A percentile compares a stretch with the other conserved stretches of the same genome.
phyloP scores from a whole-genome alignment of 2,797 vertebrate genomes.

The Huso huso region DNA sequence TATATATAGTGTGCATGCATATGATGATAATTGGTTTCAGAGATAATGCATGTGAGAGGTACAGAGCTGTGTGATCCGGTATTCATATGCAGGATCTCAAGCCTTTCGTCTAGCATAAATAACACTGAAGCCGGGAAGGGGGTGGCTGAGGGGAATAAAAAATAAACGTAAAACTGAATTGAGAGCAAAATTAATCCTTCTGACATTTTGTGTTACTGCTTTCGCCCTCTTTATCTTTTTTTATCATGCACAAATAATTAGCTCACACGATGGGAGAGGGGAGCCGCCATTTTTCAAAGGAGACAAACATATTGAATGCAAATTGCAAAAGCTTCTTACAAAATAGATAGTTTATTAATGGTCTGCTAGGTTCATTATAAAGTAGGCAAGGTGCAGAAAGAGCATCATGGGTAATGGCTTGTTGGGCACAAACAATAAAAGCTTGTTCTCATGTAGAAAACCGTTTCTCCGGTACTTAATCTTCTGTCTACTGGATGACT shows the following conservation, averaged over 20 bases:
- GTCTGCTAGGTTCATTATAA: conserved; percentile 63
- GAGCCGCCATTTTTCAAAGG: conserved; percentile 59
- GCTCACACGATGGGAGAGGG: conserved; percentile 53
- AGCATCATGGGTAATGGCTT: conserved; percentile 60
- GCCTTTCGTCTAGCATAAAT: conserved; percentile 46
- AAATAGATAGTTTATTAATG: conserved; percentile 77
- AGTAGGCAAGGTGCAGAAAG: conserved; percentile 21
- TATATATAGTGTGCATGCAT: conserved; percentile 36
- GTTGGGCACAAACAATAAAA: conserved; percentile 55
- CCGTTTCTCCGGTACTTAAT: conserved; percentile 58
- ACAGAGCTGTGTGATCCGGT: conserved; percentile 32
- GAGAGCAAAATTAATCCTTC: conserved; percentile 61
- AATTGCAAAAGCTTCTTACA: conserved; percentile 67
- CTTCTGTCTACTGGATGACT: conserved; percentile 34
- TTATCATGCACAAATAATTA: conserved; percentile 65
- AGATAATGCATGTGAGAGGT: conserved; percentile 45
- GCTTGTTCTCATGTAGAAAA: conserved; percentile 51
- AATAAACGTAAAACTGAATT: conserved; percentile 35
- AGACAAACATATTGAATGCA: conserved; percentile 72
- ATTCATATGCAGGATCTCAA: conserved; percentile 39
- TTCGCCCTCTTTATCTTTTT: conserved; percentile 38
- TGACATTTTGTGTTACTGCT: conserved; percentile 48
- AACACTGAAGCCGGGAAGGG: conserved; percentile 22
- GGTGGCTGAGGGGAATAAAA: conserved; percentile 44
- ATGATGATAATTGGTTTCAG: conserved; percentile 47